Evolutionary conservation across 2,888 invertebrate species (phyloP).

Genomic region (Sisyra terminalis): DNA sequence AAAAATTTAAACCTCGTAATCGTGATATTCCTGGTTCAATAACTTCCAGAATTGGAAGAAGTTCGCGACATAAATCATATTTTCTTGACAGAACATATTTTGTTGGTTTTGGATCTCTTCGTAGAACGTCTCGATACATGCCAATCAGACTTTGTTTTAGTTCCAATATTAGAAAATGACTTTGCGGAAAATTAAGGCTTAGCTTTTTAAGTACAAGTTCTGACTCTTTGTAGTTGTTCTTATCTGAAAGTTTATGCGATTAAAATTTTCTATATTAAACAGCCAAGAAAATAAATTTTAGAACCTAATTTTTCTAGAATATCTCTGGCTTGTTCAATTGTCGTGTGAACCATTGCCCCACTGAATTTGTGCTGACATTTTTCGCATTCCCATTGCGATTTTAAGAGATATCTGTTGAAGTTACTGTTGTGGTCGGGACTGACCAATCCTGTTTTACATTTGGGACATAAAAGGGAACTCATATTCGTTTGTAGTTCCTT

Average conservation of each 20-base stretch:
- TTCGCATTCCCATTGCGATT: slow-evolving; percentile 34
- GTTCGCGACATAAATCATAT: slow-evolving; percentile 44
- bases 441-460: slow-evolving; percentile 35
- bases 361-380: slow-evolving; percentile 28
- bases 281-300: not conserved
- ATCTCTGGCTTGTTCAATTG: slow-evolving; percentile 27
- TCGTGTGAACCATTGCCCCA: slow-evolving; percentile 27
- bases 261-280: not conserved
- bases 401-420: slow-evolving; percentile 8
- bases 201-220: slow-evolving; percentile 31
- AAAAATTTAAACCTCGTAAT: slow-evolving; percentile 37
- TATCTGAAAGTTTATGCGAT: slow-evolving; percentile 23
- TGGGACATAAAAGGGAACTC: slow-evolving; percentile 49
- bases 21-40: slow-evolving; percentile 57
- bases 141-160: slow-evolving; percentile 53
- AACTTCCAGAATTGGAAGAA: slow-evolving; percentile 43
- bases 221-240: slow-evolving; percentile 27
- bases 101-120: slow-evolving; percentile 19
- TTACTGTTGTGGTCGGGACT: slow-evolving; percentile 11
- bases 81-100: slow-evolving; percentile 42
- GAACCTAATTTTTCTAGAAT: slow-evolving; percentile 26
- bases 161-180: slow-evolving; percentile 50
- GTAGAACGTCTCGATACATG: slow-evolving; percentile 20
- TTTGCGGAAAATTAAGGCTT: slow-evolving; percentile 38
- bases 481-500: slow-evolving; percentile 53